Base-by-base conservation (phyloP, 1,140 invertebrate species). In the Drosophila burlai region DNA sequence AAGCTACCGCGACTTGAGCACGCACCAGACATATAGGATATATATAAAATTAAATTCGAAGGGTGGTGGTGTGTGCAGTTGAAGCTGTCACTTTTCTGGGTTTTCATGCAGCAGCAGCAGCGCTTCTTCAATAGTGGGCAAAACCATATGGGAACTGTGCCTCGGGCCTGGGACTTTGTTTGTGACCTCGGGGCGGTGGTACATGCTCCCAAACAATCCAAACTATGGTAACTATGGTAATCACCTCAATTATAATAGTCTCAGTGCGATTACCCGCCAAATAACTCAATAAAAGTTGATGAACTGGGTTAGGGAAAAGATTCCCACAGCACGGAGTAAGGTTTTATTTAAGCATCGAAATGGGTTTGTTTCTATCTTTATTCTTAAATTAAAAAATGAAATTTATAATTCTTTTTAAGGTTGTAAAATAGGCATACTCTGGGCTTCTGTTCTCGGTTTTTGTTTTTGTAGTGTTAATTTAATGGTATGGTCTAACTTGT, bases 1-100 rank as follows among this genome's bases (percentile, higher is more conserved):
- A 29, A 73, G 21, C 36, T 9, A 47, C n/a, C 69, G 11, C 46
- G 63, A n/a, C 75, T 77, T 77, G 74, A 77, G 75, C 75, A 77
- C 74, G 75, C 75, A 77, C 63, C 74, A 77, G 54, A 68, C 74
- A 77, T 69, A 69, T 69, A 73, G 50, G 62, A 59, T 49, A 59
- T 42, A 62, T 52, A 52, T 52, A 69, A 38, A 67, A 54, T 54
- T 45, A 57, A 46, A 47, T 45, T 34, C 29, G 26, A 38, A 36
- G 46, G 74, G 50, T 62, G 63, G 55, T 26, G 55, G 16, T 58
- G 38, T 59, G 50, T 59, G 50, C 40, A 65, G 21, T 65, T 65
- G 43, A 55, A 50, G 66, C 67, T 79, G 71, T 79, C 76, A 72
- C 66, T 79, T 79, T 79, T 79, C 76, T 79, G 76, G 76, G 76